These are phyloP conservation scores for Trachelus iudaicus DNA, from an alignment of 2,888 invertebrate genomes.

Conservation along the genomic window DNA sequence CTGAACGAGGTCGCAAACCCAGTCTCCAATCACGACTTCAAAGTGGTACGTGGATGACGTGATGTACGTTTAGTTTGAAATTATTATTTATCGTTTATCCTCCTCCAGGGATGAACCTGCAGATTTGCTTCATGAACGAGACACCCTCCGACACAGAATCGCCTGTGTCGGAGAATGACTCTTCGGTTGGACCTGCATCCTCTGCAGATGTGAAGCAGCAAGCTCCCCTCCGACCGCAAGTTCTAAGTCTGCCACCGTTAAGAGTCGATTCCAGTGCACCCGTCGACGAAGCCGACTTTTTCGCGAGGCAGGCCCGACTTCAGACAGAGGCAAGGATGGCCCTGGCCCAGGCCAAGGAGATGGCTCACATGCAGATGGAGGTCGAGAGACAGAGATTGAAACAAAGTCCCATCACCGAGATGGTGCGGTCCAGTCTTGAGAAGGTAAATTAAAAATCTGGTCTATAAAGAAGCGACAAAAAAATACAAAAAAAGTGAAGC, in stretches of 20 bases:
- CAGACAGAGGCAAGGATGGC: conserved; percentile 91
- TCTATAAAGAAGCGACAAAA: neutral
- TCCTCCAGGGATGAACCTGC: conserved; percentile 85
- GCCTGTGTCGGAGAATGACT: conserved; percentile 78
- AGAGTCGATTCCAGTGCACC: conserved; percentile 58
- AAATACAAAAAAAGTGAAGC: neutral
- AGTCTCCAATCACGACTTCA: conserved; percentile 89
- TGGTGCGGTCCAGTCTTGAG: conserved; percentile 82
- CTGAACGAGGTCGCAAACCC: conserved; percentile 84
- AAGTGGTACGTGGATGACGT: conserved; percentile 72
- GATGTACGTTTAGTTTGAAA: neutral
- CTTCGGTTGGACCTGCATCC: conserved; percentile 37
- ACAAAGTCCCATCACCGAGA: conserved; percentile 86
- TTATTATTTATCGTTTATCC: conserved; percentile 29
- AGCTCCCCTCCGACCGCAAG: conserved; percentile 48
- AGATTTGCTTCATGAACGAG: conserved; percentile 97
- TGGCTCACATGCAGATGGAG: conserved; percentile 93
- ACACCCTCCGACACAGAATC: conserved; percentile 87
- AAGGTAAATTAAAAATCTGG: conserved; percentile 67
- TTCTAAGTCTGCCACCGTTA: conserved; percentile 57
- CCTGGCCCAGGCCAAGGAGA: conserved; percentile 88
- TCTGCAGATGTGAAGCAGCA: conserved; percentile 34
- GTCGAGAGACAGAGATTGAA: conserved; percentile 78
- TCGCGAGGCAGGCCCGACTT: conserved; percentile 79
- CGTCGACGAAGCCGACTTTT: conserved; percentile 80